Conservation (phyloP, 1,140 invertebrate genomes). For the Euglossa dilemma region DNA sequence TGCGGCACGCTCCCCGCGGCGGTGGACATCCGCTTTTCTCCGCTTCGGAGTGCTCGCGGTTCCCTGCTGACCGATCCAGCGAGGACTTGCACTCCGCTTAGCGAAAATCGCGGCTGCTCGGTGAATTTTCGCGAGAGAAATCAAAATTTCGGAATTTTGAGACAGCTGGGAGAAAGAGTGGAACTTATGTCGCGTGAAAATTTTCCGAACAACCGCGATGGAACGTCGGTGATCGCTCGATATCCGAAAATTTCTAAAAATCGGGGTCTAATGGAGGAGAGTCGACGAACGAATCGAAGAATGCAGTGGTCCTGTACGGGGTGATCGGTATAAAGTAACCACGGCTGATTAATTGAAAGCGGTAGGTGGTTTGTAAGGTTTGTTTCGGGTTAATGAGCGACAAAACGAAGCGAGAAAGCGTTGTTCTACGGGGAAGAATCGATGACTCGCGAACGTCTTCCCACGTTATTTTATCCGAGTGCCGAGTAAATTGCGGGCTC, state of each 20-base stretch:
- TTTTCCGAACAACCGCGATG: too few species aligned
- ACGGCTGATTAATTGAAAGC: too few species aligned
- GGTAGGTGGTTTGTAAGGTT: too few species aligned
- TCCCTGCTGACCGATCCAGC: background rate
- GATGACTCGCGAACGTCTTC: background rate
- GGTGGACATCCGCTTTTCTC: constrained; percentile 37
- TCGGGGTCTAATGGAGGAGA: too few species aligned
- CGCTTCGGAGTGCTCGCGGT: background rate
- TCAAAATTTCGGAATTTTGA: background rate
- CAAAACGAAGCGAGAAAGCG: background rate
- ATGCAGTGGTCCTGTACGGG: too few species aligned
- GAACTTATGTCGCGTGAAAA: too few species aligned
- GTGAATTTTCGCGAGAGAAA: background rate
- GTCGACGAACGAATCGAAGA: too few species aligned
- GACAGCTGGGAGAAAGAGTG: too few species aligned
- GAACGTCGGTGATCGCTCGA: too few species aligned
- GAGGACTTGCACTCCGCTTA: background rate
- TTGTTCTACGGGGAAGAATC: too few species aligned
- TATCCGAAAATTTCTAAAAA: too few species aligned
- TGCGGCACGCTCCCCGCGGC: constrained; percentile 31
- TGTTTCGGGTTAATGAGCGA: background rate
- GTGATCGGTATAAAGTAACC: too few species aligned
- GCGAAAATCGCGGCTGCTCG: background rate
- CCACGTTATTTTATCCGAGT: background rate
- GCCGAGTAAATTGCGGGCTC: background rate